Conservation (phyloP, 2,113 vertebrate species). For the Pseudorectes ferrugineus region DNA sequence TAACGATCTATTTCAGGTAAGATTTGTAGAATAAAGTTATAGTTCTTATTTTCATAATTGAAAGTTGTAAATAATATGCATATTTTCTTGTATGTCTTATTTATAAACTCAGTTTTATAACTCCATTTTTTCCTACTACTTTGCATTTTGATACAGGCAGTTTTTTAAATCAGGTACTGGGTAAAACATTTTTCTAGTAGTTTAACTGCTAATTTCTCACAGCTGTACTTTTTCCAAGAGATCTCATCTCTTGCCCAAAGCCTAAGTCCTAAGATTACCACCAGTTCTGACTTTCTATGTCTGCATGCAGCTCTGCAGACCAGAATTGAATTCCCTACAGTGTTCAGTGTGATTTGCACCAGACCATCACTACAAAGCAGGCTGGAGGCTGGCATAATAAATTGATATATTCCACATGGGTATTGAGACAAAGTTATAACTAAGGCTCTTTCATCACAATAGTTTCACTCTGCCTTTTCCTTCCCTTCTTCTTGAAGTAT, state of each 20-base stretch:
- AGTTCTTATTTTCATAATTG: background rate
- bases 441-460: background rate
- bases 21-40: background rate
- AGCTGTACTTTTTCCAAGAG: background rate
- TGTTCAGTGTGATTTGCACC: background rate
- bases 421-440: background rate
- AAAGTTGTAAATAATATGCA: background rate
- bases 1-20: background rate
- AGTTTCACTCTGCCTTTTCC: background rate
- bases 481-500: background rate
- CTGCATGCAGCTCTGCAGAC: background rate
- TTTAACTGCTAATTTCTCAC: background rate
- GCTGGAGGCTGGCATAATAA: background rate
- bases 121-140: background rate
- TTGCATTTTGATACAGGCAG: background rate
- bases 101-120: background rate
- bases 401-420: background rate
- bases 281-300: background rate
- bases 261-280: background rate
- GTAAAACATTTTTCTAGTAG: background rate
- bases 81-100: background rate
- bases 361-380: background rate
- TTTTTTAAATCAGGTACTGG: background rate
- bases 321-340: background rate
- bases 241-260: background rate